These are phyloP conservation scores for Thysanoteuthis rhombus DNA, from an alignment of 2,888 invertebrate species.

Conservation along the genomic window DNA sequence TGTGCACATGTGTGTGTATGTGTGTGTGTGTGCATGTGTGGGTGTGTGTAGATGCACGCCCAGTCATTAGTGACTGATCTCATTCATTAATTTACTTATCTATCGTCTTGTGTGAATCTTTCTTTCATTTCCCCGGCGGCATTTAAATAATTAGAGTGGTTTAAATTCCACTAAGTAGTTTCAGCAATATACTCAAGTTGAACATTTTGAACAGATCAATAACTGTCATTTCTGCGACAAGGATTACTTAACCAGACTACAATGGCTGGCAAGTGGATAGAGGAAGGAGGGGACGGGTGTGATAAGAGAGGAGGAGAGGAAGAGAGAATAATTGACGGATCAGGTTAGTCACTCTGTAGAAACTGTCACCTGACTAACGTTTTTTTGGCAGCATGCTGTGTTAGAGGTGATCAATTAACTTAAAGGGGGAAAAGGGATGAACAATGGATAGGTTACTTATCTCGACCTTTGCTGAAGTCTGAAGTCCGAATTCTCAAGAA, in stretches of 20 bases:
- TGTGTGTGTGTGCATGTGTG: neutral
- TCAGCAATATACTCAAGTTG: neutral
- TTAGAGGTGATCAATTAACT: no score
- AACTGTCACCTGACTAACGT: no score
- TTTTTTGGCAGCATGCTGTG: no score
- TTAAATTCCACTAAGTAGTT: neutral
- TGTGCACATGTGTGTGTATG: no score
- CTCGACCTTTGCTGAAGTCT: no score
- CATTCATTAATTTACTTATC: conserved; percentile 12
- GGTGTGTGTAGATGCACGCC: no score
- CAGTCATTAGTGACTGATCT: neutral
- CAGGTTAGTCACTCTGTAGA: no score
- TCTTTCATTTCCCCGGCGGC: neutral
- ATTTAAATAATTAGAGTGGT: neutral
- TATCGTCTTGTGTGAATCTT: neutral
- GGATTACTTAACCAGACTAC: neutral
- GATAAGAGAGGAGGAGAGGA: neutral
- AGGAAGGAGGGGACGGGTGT: neutral
- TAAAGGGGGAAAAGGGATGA: neutral
- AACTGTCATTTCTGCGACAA: neutral
- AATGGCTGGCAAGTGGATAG: neutral
- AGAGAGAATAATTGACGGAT: neutral
- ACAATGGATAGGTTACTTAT: neutral
- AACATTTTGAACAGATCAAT: neutral
- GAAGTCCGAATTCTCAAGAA: no score